Evolutionary conservation across 2,888 invertebrate genomes (phyloP), one percentile per base, ranked within the genome.

Genomic region (Oligia strigilis): DNA sequence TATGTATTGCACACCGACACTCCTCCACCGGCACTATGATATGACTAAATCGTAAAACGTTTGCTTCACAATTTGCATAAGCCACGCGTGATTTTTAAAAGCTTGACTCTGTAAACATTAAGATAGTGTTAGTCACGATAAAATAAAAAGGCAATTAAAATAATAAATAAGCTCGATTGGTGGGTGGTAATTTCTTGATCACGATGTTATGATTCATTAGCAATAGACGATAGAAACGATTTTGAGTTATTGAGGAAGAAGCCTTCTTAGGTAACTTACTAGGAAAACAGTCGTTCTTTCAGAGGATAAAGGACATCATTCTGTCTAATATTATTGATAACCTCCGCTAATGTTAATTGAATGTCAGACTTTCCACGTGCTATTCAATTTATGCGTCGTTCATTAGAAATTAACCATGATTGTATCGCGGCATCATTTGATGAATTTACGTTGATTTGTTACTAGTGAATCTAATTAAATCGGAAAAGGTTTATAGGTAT

Each of bases 281-380:
- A 40, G 71, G 55, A 58, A 71, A 73, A 77, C 76, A 85, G 77
- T 69, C 19, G 49, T 70, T 79, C 77, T 80, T 70, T 77, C 40
- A 72, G 67, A 77, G 55, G 67, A 82, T 77, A 83, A 72, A 75
- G 60, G 77, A 86, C 83, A 83, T 82, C 86, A 74, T 40, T 80
- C 89, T 90, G 14, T 84, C 88, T 90, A 88, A 88, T 89, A 81
- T 89, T 89, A 86, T 88, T 84, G 92, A 92, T 93, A 92, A 92
- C 91, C 91, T 91, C 90, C 82, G 86, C 84, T 88, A 88, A 90
- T 90, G 88, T 89, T 91, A 90, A 92, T 93, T 90, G 89, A 91
- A 90, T 90, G 89, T 91, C 89, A 86, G 87, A 90, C 90, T 90
- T 91, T 92, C 91, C 84, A 86, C 83, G 88, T 85, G 86, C 87